Evolutionary conservation across 2,113 vertebrate species (phyloP).

Genomic region (Plotosus lineatus): DNA sequence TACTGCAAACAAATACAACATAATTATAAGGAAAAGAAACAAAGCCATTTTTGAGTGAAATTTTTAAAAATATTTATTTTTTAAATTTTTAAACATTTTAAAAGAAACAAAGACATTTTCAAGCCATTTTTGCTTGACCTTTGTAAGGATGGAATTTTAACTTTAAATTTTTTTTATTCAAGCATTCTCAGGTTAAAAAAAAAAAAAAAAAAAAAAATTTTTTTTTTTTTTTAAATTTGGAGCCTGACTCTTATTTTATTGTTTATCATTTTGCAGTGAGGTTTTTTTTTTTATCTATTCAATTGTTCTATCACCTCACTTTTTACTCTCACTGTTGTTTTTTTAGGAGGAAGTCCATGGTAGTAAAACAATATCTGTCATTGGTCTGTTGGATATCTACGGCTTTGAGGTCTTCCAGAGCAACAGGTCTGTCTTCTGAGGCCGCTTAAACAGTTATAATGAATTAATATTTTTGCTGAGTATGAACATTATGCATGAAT

Average conservation of each 20-base stretch:
- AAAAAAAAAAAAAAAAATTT: no score
- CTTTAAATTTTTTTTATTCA: no score
- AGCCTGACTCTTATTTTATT: not conserved
- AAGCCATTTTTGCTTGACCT: not conserved
- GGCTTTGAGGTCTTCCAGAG: constrained; percentile 97
- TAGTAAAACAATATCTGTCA: constrained; percentile 81
- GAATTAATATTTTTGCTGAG: not conserved
- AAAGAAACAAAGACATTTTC: no score
- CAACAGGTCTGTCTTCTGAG: constrained; percentile 81
- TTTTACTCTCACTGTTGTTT: not conserved
- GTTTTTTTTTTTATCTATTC: not conserved
- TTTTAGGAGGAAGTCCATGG: constrained; percentile 78
- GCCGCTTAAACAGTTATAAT: not conserved
- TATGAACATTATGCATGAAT: not conserved
- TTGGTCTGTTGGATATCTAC: constrained; percentile 95
- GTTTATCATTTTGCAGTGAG: not conserved
- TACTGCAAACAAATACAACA: no score
- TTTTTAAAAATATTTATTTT: no score
- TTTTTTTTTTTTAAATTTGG: not conserved
- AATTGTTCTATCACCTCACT: not conserved
- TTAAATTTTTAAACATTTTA: no score
- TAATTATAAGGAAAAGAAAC: no score
- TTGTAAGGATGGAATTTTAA: not conserved
- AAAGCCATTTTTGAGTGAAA: no score
- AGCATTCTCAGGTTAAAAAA: no score